phyloP scores from a whole-genome alignment of 2,797 vertebrate genomes.

The Chiloscyllium punctatum region DNA sequence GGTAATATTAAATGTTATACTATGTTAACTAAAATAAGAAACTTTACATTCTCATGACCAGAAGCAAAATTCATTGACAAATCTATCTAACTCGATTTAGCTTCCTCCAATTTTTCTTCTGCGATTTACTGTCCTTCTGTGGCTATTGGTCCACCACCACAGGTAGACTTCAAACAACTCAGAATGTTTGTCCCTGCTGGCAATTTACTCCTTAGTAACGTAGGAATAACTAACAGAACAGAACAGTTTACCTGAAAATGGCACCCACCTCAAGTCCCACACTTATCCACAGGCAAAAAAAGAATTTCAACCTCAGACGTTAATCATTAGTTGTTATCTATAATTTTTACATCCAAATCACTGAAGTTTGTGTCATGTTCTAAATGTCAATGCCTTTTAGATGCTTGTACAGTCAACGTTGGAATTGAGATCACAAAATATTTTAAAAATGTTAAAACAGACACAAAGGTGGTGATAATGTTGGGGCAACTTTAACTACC shows the following conservation, averaged over 20 bases:
- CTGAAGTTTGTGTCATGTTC: not conserved
- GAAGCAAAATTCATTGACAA: not conserved
- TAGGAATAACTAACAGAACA: not conserved
- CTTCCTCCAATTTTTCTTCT: not conserved
- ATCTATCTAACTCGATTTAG: not conserved
- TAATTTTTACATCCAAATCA: not conserved
- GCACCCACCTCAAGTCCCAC: too few species aligned
- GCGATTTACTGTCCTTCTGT: not conserved
- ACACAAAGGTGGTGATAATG: not conserved
- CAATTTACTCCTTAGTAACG: not conserved
- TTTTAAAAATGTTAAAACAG: not conserved
- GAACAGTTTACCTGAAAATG: not conserved
- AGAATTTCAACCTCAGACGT: not conserved
- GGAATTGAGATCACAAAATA: not conserved
- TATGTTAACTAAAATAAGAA: not conserved
- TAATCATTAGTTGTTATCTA: too few species aligned
- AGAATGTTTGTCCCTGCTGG: not conserved
- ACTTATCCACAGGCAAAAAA: not conserved
- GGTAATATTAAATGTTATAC: not conserved
- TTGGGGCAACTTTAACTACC: not conserved
- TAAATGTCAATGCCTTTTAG: not conserved
- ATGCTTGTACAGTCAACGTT: not conserved
- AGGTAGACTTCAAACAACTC: not conserved
- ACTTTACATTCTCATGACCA: not conserved
- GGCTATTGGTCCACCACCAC: not conserved